Conservation (phyloP, 2,797 vertebrate genomes). For the Euphonia xanthogaster region DNA sequence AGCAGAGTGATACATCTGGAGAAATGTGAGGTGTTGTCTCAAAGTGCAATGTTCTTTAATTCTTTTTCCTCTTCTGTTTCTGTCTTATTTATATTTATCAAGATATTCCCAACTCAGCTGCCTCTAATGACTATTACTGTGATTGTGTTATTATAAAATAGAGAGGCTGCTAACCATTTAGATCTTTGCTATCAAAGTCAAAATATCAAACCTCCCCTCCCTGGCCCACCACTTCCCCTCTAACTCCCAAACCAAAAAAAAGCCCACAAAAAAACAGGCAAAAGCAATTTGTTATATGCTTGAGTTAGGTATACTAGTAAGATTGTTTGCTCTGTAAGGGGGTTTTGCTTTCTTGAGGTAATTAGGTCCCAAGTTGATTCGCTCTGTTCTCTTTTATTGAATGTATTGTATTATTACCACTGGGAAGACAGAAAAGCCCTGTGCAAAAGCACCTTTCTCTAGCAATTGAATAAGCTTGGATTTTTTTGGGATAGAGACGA, state of each 20-base stretch:
- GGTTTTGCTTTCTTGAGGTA: background rate
- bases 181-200: background rate
- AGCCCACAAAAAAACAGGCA: background rate
- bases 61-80: background rate
- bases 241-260: background rate
- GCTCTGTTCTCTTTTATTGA: background rate
- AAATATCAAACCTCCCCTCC: background rate
- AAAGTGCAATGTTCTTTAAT: background rate
- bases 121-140: background rate
- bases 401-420: background rate
- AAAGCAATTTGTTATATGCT: background rate
- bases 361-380: background rate
- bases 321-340: background rate
- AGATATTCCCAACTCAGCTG: background rate
- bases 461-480: background rate
- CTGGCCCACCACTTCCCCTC: fast-evolving
- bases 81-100: background rate
- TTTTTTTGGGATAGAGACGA: background rate
- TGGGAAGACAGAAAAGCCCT: background rate
- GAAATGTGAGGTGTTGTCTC: background rate
- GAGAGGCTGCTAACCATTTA: background rate
- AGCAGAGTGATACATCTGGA: background rate
- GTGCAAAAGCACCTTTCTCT: background rate
- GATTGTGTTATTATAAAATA: background rate
- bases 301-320: background rate